phyloP scores from a whole-genome alignment of 2,797 vertebrate species.

The Micromesistius poutassou region DNA sequence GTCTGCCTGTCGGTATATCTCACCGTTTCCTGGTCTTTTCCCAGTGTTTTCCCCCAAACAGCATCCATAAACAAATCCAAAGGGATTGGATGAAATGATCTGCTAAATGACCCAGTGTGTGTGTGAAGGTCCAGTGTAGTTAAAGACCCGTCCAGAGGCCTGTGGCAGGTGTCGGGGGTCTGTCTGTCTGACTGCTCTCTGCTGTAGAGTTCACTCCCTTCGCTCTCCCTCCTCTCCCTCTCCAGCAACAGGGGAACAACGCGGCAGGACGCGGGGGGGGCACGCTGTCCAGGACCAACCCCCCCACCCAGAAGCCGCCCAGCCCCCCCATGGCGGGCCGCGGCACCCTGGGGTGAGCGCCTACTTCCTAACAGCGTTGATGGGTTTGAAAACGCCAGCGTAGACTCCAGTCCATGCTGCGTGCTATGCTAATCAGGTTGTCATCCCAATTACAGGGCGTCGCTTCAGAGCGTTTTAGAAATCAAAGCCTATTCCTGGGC shows the following conservation, averaged over 20 bases:
- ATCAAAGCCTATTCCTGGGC: not conserved
- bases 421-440: not conserved
- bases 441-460: not conserved
- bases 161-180: too few relatives aligned
- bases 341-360: slow-evolving; percentile 81
- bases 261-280: slow-evolving; percentile 82
- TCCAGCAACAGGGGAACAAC: slow-evolving; percentile 94
- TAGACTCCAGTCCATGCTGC: not conserved
- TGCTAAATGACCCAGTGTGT: not conserved
- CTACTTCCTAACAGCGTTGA: not conserved
- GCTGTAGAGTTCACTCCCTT: not conserved
- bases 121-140: too few relatives aligned
- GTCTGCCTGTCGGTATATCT: not conserved
- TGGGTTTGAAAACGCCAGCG: not conserved
- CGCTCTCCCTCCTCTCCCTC: not conserved
- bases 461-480: not conserved
- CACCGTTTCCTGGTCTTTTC: not conserved
- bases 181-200: not conserved
- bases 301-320: slow-evolving; percentile 96
- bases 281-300: slow-evolving; percentile 96
- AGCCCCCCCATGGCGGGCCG: slow-evolving; percentile 97
- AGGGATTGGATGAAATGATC: not conserved
- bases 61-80: not conserved
- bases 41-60: slow-evolving; percentile 10
- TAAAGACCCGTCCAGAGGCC: too few relatives aligned